Base-by-base conservation (phyloP, 2,797 vertebrate genomes). In the Gymnothorax reevesii region DNA sequence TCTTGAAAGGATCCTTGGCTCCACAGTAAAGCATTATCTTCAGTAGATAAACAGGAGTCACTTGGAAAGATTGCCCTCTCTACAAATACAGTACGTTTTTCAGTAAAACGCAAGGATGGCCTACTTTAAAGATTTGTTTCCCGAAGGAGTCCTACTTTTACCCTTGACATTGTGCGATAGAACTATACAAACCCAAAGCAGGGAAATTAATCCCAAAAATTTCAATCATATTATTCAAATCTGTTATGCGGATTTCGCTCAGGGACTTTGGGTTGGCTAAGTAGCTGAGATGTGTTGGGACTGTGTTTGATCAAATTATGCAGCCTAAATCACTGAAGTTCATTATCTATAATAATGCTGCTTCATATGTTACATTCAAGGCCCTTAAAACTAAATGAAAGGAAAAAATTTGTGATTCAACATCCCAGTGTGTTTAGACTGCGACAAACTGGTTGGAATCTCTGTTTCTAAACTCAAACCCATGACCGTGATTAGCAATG, bases 1-100 rank as follows among this genome's bases (percentile, higher is more conserved):
- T 42, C 73, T 77, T 77, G 5, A 54, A 79, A 79, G 75, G 75
- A 52, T 79, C 75, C 49, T 52, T 54, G 42, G 75, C 12, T 79
- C 33, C 75, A 54, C 75, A 22, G 42, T 22, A 79, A 79, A 79
- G 49, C 49, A 54, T 79, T 54, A 79, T 79, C 42, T 79, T n/a
- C 49, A n/a, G 75, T 5, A 79, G 75, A 22, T 79, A 79, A 79
- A 79, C 49, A 79, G 15, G 12, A 79, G 75, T 49, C 5, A 17
- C 22, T 54, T 79, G 71, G 71, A 79, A 49, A 79, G 75, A 17
- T 22, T 54, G 75, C 75, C 49, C 49, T n/a, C n/a, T 79, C 42
- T 4, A 79, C 75, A 22, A 49, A 79, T 49, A 52, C 17, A 49
- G 54, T 49, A 52, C 17, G n/a, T 54, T 79, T 79, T 79, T 20